Percentiles rank a stretch among this genome's conserved stretches.
Conservation (phyloP, 1,140 invertebrate genomes). For the Penaeus chinensis region DNA sequence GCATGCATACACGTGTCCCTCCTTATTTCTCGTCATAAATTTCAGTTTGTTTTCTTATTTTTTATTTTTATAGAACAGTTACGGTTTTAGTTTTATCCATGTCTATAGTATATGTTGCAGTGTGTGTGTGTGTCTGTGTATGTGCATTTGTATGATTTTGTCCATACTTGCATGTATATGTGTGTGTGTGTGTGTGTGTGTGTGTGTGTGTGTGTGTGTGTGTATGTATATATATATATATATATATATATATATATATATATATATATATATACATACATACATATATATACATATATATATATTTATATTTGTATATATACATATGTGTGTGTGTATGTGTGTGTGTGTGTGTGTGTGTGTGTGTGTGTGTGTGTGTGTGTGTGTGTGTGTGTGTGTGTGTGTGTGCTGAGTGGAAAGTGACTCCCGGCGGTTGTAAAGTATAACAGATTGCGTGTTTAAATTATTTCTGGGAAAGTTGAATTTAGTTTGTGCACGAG, state of each 20-base stretch:
- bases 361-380: background rate
- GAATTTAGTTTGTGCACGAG: too few relatives aligned
- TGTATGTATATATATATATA: slow-evolving; percentile 8
- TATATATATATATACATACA: slow-evolving; percentile 9
- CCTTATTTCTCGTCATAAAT: too few relatives aligned
- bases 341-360: background rate
- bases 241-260: slow-evolving; percentile 17
- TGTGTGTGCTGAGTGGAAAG: background rate
- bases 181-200: background rate
- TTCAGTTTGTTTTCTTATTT: too few relatives aligned
- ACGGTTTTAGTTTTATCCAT: background rate
- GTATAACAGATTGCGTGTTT: too few relatives aligned
- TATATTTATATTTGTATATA: background rate
- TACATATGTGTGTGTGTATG: background rate
- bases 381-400: background rate
- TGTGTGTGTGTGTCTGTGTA: background rate
- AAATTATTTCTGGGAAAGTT: too few relatives aligned
- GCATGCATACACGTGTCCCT: too few relatives aligned
- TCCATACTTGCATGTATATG: background rate
- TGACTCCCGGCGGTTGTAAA: too few relatives aligned
- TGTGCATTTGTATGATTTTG: background rate
- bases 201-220: background rate
- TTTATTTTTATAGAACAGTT: too few relatives aligned
- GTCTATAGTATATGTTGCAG: background rate
- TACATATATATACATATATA: background rate